A percentile compares a stretch with the other conserved stretches of the same genome.
These are phyloP conservation scores for Pelusios castaneus DNA, from an alignment of 2,113 vertebrate species.

Conservation along the genomic window DNA sequence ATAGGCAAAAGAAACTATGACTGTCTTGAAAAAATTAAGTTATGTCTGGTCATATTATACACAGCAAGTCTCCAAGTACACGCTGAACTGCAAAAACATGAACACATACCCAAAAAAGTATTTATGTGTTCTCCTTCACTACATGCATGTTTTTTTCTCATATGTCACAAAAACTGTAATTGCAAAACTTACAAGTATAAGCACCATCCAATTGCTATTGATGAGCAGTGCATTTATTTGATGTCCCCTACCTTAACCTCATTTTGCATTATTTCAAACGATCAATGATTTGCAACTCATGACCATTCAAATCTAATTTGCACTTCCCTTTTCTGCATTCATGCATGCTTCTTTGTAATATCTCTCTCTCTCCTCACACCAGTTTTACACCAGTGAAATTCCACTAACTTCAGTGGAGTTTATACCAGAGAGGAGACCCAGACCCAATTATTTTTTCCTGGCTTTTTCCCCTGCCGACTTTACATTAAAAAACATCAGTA, in stretches of 20 bases:
- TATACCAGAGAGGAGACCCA: neutral
- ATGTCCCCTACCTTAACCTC: slow-evolving; percentile 81
- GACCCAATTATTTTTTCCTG: neutral
- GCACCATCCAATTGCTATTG: slow-evolving; percentile 81
- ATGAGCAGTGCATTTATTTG: slow-evolving; percentile 79
- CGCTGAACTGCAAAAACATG: slow-evolving; percentile 70
- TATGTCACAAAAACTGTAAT: slow-evolving; percentile 76
- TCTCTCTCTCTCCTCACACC: slow-evolving; percentile 59
- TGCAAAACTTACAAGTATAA: slow-evolving; percentile 78
- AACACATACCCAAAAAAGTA: slow-evolving; percentile 60
- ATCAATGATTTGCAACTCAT: slow-evolving; percentile 84
- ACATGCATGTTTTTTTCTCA: slow-evolving; percentile 66
- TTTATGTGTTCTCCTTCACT: slow-evolving; percentile 73
- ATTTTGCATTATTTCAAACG: slow-evolving; percentile 85
- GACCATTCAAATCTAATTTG: slow-evolving; percentile 85
- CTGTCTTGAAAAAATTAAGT: neutral
- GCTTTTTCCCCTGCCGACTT: neutral
- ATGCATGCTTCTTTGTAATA: slow-evolving; percentile 76
- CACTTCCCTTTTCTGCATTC: slow-evolving; percentile 81
- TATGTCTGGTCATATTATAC: slow-evolving; percentile 65
- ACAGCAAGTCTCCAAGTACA: slow-evolving; percentile 50
- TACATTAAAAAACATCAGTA: neutral
- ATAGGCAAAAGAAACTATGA: slow-evolving; percentile 49
- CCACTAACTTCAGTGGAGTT: neutral
- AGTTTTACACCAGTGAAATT: neutral